These are phyloP conservation scores for Drosophila hamatofila DNA, from an alignment of 2,888 invertebrate species.

Conservation along the genomic window DNA sequence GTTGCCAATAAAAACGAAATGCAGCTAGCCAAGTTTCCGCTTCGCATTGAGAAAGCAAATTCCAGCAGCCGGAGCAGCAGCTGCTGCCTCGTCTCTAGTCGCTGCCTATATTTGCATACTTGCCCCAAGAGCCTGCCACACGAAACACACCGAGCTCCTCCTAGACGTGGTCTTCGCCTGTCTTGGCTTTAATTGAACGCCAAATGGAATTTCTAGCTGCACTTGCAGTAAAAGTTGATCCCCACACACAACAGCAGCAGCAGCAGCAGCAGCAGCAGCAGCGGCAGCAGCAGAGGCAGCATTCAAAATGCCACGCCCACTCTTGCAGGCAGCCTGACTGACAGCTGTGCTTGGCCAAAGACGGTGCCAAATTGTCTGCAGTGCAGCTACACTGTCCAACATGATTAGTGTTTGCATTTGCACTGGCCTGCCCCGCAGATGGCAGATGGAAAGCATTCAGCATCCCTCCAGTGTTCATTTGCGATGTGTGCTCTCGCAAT, in stretches of 20 bases:
- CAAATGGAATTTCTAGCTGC: constrained; percentile 56
- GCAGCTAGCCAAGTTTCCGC: constrained; percentile 43
- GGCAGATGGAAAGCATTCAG: not conserved
- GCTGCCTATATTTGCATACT: constrained; percentile 70
- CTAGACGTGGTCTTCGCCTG: constrained; percentile 21
- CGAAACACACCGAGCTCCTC: not conserved
- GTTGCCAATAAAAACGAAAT: constrained; percentile 80
- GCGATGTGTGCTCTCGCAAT: not conserved
- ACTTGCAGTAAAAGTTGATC: constrained; percentile 69
- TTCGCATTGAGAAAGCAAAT: constrained; percentile 72
- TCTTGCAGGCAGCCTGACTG: constrained; percentile 8
- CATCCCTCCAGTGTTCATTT: too few species aligned
- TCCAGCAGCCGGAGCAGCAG: constrained; percentile 38
- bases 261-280: not conserved
- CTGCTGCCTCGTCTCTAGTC: constrained; percentile 25
- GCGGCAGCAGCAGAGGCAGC: not conserved
- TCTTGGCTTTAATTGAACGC: constrained; percentile 42
- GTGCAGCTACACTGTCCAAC: constrained; percentile 16
- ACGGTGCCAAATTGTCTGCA: constrained; percentile 47
- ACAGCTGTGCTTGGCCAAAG: constrained; percentile 35
- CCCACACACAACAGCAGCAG: constrained; percentile 14
- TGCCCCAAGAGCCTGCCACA: constrained; percentile 55
- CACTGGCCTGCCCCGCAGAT: not conserved
- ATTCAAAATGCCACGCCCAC: constrained; percentile 1
- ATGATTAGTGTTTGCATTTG: not conserved